Evolutionary conservation across 1,140 invertebrate species (phyloP), one percentile per base, ranked within the genome.

Genomic region (Penaeus indicus): DNA sequence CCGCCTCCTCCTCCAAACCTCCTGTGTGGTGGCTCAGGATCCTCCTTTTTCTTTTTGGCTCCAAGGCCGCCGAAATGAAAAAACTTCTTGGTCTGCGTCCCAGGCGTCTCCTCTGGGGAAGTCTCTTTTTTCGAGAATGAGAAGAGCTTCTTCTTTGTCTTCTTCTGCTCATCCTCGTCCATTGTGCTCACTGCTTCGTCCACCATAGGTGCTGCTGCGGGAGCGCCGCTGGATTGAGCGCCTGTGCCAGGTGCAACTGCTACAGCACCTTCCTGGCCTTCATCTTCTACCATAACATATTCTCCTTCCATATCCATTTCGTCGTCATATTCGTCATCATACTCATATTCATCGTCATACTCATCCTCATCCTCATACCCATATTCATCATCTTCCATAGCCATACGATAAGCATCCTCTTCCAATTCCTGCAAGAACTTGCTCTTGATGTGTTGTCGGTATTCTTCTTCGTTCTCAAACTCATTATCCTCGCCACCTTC

Each of bases 41-140:
- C 61, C 62, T 67, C 87, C 82, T 88, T 88, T 88, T 88, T 88
- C 87, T 78, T 88, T 88, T 79, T 88, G 81, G 80, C 62, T 79
- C 87, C 87, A 88, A 88, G 87, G 87, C 87, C 67, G 54, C 87
- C 87, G 87, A 88, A 88, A 64, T 84, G 87, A 88, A 88, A 88
- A 88, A 88, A 88, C 87, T 88, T 88, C 54, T 88, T 88, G 22
- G 72, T 21, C 16, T 64, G 13, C 62, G 81, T 42, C 19, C 62
- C 78, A 42, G 87, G 21, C 11, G 47, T 38, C 22, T 84, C 81
- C 54, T 88, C 87, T 8, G 85, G 85, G 13, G 87, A 64, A 3
- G 67, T 67, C 22, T 88, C 81, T 60, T 84, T 88, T 64, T 88
- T 88, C 10, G 69, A 42, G 42, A 88, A 88, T 21, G 64, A n/a